Evolutionary conservation across 1,140 invertebrate species (phyloP).

Genomic region (Drosophila setifemur): DNA sequence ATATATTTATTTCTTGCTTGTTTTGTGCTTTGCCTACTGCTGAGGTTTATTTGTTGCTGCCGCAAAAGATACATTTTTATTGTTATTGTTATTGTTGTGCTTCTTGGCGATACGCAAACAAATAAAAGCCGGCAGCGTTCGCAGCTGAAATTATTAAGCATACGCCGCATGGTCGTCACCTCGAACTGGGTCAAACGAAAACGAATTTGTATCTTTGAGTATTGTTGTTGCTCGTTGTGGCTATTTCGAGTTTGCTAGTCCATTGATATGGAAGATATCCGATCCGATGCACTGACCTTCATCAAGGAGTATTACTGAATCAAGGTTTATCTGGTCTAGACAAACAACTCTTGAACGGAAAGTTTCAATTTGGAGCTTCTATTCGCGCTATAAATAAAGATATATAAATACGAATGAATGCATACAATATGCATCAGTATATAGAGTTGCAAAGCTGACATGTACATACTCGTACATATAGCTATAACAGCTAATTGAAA

Average conservation of each 20-base stretch:
- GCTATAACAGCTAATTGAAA: conserved; percentile 20
- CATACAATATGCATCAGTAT: background rate
- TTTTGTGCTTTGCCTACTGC: background rate
- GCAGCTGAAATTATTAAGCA: conserved; percentile 49
- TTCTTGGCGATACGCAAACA: conserved; percentile 43
- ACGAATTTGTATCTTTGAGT: conserved; percentile 43
- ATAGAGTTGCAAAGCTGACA: conserved; percentile 1
- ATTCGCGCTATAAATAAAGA: background rate
- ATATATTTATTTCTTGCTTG: conserved; percentile 32
- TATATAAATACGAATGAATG: background rate
- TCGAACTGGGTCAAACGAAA: conserved; percentile 66
- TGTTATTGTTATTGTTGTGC: conserved; percentile 8
- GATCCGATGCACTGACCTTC: conserved; percentile 35
- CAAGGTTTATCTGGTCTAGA: conserved; percentile 12
- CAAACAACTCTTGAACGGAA: background rate
- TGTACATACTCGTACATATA: conserved; percentile 25
- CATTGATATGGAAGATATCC: conserved; percentile 27
- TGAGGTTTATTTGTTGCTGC: too few species aligned
- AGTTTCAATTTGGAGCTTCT: conserved; percentile 4
- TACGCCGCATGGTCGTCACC: conserved; percentile 53
- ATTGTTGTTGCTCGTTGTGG: conserved; percentile 14
- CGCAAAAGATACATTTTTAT: background rate
- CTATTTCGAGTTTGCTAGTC: conserved; percentile 31
- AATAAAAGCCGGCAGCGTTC: conserved; percentile 66
- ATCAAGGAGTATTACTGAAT: background rate